Base-by-base conservation (phyloP, 2,888 invertebrate genomes). In the Aleiodes alternator region DNA sequence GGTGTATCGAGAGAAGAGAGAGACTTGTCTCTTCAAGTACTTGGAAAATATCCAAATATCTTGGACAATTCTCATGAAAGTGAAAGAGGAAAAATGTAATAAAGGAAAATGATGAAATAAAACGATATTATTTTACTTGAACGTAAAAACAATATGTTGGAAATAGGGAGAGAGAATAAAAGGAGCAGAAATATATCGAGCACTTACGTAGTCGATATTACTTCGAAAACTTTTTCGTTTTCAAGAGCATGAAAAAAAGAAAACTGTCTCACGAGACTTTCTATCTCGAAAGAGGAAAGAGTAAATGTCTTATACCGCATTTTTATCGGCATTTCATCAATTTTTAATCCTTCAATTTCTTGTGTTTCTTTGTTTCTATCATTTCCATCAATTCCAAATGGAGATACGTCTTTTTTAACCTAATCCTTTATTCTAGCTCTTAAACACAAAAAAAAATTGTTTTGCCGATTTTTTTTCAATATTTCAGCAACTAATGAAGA, bases 301-400 rank as follows among this genome's bases (percentile, higher is more conserved):
- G 43, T n/a, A 29, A 57, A 57, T 34, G 34, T 53, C 50, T 34
- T 23, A 23, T 23, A 23, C 23, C 23, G 23, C 23, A 23, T 23
- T 23, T 23, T 23, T 23, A 23, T 23, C 23, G 23, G 23, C 23
- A 23, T 23, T 23, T 2, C 23, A 23, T 23, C 23, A 23, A 23
- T 23, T 23, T 23, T 23, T 23, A 23, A 23, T 23, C 23, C 23
- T 23, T 43, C 31, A 66, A 56, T 12, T 48, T 55, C 11, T 38
- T 38, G 69, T 71, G 79, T 83, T 83, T 79, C 84, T 84, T 81
- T 51, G 81, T 81, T 38, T 38, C 38, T 23, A 23, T 2, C 23
- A 23, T 23, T 23, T 23, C 23, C 23, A 23, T 23, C 23, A 23
- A 23, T 23, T 23, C 23, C 23, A 1, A 23, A 23, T 23, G 23